Base-by-base conservation (phyloP, 2,113 vertebrate species). In the Megalops atlanticus region DNA sequence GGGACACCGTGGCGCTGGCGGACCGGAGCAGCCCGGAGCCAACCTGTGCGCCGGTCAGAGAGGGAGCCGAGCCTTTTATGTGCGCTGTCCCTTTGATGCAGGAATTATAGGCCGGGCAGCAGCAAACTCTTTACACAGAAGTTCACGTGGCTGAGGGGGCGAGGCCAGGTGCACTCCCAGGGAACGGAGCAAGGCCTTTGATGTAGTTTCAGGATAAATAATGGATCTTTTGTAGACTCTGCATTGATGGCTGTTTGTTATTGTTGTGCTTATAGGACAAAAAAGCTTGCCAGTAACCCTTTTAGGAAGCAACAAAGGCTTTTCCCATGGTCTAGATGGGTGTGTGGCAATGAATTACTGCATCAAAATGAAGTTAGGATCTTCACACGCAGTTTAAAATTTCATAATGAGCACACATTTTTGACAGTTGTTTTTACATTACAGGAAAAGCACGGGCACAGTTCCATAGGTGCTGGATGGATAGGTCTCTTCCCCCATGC, bases 151-250 rank as follows among this genome's bases (percentile, higher is more conserved):
- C 58, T 31, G 11, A 31, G 8, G 27, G 58, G 58, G 58, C 71
- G 81, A 86, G 89, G 86, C 84, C 74, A 84, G 49, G 79, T 90
- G 89, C 92, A 89, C 90, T 87, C 86, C 78, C 82, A 83, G 41
- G 83, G 78, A 84, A 87, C 82, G 35, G 38, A 15, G 7, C 10
- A 31, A 64, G 31, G 71, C 64, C 86, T 92, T 92, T 92, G 86
- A 91, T 91, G 84, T 82, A 10, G 72, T 86, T 88, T 86, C 84
- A 85, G 78, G 83, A 73, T 87, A 84, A 81, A 88, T 87, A 83
- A 86, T 75, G 80, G 58, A 11, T 64, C n/a, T 64, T 64, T 64
- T 64, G n/a, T 31, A n/a, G 52, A n/a, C 14, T 6, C 43, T 45
- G 7, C 14, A 45, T 45, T 45, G 43, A 45, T 1, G 21, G 5